Conservation (phyloP, 2,797 vertebrate genomes). For the Urosaurus nigricauda region DNA sequence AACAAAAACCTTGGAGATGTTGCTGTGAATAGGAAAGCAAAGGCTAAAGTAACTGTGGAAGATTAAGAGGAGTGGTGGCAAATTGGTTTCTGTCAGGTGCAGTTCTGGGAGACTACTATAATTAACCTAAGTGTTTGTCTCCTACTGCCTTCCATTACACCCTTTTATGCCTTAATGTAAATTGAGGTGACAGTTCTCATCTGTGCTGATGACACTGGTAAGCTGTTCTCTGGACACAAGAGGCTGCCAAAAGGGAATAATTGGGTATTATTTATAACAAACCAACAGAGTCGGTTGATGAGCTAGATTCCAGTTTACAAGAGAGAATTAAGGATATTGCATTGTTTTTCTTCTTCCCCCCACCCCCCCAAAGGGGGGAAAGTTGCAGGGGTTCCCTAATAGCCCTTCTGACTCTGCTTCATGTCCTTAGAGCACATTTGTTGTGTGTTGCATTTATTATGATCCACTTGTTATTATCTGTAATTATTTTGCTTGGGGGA, state of each 20-base stretch:
- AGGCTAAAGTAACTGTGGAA: neutral
- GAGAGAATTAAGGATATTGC: constrained; percentile 67
- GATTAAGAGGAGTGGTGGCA: constrained; percentile 12
- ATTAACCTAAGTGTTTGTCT: constrained; percentile 1
- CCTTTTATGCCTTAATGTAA: neutral
- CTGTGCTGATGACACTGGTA: constrained; percentile 10
- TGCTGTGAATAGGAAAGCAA: neutral
- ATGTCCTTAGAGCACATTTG: constrained; percentile 15
- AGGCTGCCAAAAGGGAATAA: constrained; percentile 55
- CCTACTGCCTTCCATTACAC: neutral
- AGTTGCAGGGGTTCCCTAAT: constrained; percentile 69
- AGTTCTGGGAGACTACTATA: neutral
- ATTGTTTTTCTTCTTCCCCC: constrained; percentile 53
- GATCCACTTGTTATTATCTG: constrained; percentile 77
- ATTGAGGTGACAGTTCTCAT: neutral
- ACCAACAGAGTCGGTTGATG: constrained; percentile 59
- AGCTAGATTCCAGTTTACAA: constrained; percentile 51
- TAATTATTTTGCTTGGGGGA: constrained; percentile 79
- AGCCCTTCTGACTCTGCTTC: constrained; percentile 47
- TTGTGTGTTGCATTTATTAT: constrained; percentile 75
- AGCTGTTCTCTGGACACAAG: constrained; percentile 47
- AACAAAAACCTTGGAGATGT: neutral
- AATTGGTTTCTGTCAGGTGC: constrained; percentile 10
- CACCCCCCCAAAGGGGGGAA: constrained; percentile 50
- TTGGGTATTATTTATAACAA: constrained; percentile 57